Evolutionary conservation across 2,888 invertebrate species (phyloP), one percentile per base, ranked within the genome.

Genomic region (Beris morrisii): DNA sequence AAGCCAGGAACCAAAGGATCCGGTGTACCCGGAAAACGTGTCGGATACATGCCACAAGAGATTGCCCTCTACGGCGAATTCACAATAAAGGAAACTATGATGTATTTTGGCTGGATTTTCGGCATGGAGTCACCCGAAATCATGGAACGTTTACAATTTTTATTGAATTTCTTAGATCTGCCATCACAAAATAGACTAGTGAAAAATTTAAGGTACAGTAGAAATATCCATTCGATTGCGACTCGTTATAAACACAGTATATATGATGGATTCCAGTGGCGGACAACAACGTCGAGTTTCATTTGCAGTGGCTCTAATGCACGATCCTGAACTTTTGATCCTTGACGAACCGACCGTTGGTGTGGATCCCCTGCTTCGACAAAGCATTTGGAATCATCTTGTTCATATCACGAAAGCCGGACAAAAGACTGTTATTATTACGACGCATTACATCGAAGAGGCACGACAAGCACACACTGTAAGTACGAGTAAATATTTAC

Each of bases 21-120:
- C 5, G 93, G 92, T 5, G 93, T 95, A 13, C 97, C 97, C 0
- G 97, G 97, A 9, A 92, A 92, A 76, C 86, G 93, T 31, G 95
- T 97, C n/a, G 97, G 97, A 59, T 97, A 96, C 82, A 97, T 97
- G 97, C 97, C 97, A 0, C 91, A 94, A 75, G 94, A 95, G 82
- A 93, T 93, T 67, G 94, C 94, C 0, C 83, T 95, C 0, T 94
- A 93, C 78, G 93, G 91, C 2, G 94, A 94, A 82, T 95, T 97
- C 82, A 91, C 95, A 44, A 95, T 97, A 75, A 88, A 89, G 71
- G 97, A 97, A 80, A 96, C 96, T 0, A 91, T 97, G 91, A 90
- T 92, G 88, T 96, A 95, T 81, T 97, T 97, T 81, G 96, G 96
- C 50, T 92, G 95, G 88, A 93, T 97, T 75, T 95, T 95, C 81